These are phyloP conservation scores for Cynopterus sphinx DNA, from an alignment of 2,797 vertebrate species.

Conservation along the genomic window DNA sequence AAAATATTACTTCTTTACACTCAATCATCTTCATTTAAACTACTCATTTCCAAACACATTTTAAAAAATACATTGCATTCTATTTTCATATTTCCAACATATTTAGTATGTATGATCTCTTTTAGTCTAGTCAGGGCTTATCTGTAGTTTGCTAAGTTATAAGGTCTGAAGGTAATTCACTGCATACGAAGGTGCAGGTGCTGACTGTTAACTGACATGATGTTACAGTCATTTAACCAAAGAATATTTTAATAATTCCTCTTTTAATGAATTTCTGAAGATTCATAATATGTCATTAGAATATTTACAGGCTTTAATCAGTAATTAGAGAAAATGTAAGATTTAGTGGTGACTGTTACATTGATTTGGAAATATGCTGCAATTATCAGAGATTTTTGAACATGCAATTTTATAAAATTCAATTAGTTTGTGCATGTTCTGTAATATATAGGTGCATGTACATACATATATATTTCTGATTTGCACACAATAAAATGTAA, in stretches of 20 bases:
- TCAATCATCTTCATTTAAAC: slow-evolving; percentile 43
- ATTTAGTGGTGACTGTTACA: neutral
- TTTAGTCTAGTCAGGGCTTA: neutral
- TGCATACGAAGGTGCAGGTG: neutral
- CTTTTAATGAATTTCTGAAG: neutral
- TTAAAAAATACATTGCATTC: neutral
- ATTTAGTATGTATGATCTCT: neutral
- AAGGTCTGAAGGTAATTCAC: neutral
- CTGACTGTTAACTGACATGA: neutral
- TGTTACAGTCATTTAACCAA: neutral
- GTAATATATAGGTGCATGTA: neutral
- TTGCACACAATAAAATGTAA: neutral
- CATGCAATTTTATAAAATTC: neutral
- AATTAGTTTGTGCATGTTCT: neutral
- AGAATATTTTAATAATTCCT: neutral
- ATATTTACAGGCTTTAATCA: neutral
- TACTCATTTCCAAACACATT: neutral
- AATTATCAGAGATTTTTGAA: neutral
- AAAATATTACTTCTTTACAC: slow-evolving; percentile 38
- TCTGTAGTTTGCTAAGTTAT: neutral
- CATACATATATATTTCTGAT: neutral
- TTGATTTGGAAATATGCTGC: neutral
- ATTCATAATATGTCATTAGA: neutral
- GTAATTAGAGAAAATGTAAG: neutral
- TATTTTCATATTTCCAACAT: neutral